Percentiles rank a stretch among this genome's conserved stretches.
Evolutionary conservation across 2,888 invertebrate species (phyloP).

Genomic region (Coleophora deauratella): DNA sequence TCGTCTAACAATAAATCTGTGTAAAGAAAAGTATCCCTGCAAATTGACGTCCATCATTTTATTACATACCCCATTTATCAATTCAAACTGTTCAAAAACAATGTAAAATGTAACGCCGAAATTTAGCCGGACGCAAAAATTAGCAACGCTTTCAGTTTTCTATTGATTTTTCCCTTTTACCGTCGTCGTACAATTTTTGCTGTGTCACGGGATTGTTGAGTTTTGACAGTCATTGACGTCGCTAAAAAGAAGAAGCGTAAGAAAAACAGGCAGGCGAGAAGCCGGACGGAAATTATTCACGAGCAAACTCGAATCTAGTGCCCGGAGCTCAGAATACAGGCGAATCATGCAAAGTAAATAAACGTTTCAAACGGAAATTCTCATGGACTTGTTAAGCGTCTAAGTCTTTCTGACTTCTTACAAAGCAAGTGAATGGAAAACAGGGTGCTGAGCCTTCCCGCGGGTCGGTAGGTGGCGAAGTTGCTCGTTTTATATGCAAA

Average conservation of each 20-base stretch:
- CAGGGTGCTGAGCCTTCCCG: conserved; percentile 46
- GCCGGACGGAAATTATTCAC: background rate
- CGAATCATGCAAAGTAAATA: conserved; percentile 14
- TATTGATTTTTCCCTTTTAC: conserved; percentile 16
- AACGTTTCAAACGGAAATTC: conserved; percentile 20
- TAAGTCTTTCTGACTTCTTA: conserved; percentile 43
- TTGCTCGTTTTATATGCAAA: conserved; percentile 73
- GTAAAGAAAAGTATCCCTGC: no score
- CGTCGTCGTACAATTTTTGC: conserved; percentile 12
- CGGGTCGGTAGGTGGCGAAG: conserved; percentile 39
- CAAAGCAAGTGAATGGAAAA: conserved; percentile 52
- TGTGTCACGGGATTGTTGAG: conserved; percentile 10
- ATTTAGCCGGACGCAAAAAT: conserved; percentile 5
- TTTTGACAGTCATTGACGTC: conserved; percentile 5
- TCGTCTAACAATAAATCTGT: no score
- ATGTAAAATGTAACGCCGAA: conserved; percentile 4
- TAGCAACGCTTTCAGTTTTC: conserved; percentile 13
- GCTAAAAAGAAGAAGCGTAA: background rate
- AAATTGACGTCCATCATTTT: no score
- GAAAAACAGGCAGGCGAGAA: background rate
- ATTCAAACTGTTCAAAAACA: background rate
- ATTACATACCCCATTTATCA: background rate
- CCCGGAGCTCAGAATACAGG: background rate
- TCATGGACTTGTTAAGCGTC: conserved; percentile 30
- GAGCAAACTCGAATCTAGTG: background rate